Conservation (phyloP, 2,888 invertebrate species). For the Clepsis dumicolana region DNA sequence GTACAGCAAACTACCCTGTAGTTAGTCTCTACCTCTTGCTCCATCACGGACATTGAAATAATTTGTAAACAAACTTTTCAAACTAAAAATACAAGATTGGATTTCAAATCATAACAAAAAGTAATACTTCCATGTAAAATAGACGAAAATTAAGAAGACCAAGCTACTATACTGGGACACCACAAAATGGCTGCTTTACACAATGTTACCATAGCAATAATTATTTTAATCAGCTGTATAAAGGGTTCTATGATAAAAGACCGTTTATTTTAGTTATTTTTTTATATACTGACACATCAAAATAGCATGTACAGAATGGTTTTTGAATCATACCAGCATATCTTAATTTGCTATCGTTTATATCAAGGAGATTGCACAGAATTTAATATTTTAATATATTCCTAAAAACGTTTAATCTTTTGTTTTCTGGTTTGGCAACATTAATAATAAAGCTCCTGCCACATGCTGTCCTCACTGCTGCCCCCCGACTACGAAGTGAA, state of each 20-base stretch:
- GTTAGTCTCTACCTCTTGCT: constrained; percentile 73
- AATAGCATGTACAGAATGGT: too few species aligned
- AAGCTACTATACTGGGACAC: constrained; percentile 76
- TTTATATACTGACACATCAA: too few species aligned
- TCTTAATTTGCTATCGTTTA: too few species aligned
- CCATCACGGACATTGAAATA: constrained; percentile 62
- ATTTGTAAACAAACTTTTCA: constrained; percentile 49
- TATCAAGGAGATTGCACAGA: too few species aligned
- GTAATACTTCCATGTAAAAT: constrained; percentile 86
- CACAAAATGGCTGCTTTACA: constrained; percentile 85
- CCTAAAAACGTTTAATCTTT: neutral
- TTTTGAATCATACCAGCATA: too few species aligned
- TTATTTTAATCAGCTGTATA: constrained; percentile 13
- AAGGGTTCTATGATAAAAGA: neutral
- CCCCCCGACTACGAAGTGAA: too few species aligned
- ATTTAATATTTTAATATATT: neutral
- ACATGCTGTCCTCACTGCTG: neutral
- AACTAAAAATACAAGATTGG: constrained; percentile 59
- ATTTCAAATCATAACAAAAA: constrained; percentile 82
- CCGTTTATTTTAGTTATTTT: neutral
- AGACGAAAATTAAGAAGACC: constrained; percentile 78
- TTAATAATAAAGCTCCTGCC: constrained; percentile 9
- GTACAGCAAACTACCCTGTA: constrained; percentile 70
- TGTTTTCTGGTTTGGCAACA: constrained; percentile 5
- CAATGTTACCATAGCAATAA: constrained; percentile 59